phyloP scores from a whole-genome alignment of 1,140 invertebrate species.

The Pissodes strobi region DNA sequence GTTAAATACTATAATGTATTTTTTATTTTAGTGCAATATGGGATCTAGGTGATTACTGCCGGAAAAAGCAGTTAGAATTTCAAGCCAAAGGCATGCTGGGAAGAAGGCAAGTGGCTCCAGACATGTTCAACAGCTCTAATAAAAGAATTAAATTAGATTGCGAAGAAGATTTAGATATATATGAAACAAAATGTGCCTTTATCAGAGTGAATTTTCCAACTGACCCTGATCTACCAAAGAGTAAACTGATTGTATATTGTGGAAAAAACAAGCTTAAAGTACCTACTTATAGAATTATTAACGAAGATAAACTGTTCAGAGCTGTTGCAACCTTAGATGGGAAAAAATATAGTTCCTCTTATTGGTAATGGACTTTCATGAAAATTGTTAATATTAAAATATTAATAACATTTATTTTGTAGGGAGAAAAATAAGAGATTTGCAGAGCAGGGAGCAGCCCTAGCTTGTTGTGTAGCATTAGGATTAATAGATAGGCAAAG shows the following conservation, averaged over 20 bases:
- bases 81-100: constrained; percentile 67
- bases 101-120: constrained; percentile 69
- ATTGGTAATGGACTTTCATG: no score
- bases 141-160: constrained; percentile 63
- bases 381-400: no score
- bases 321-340: constrained; percentile 74
- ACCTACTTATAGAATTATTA: constrained; percentile 76
- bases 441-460: constrained; percentile 90
- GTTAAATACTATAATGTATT: no score
- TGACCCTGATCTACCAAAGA: constrained; percentile 79
- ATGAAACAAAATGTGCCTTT: constrained; percentile 68
- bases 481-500: constrained; percentile 64
- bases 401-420: constrained; percentile 52
- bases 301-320: constrained; percentile 80
- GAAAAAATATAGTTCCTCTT: constrained; percentile 77
- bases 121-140: constrained; percentile 58
- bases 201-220: constrained; percentile 71
- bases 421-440: constrained; percentile 92
- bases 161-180: constrained; percentile 63
- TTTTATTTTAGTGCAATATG: constrained; percentile 75
- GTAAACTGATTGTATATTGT: constrained; percentile 73
- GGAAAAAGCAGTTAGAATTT: constrained; percentile 68
- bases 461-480: constrained; percentile 76
- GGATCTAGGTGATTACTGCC: constrained; percentile 79
- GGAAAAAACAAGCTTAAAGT: constrained; percentile 65